Evolutionary conservation across 2,888 invertebrate genomes (phyloP).

Genomic region (Spisula subtruncata): DNA sequence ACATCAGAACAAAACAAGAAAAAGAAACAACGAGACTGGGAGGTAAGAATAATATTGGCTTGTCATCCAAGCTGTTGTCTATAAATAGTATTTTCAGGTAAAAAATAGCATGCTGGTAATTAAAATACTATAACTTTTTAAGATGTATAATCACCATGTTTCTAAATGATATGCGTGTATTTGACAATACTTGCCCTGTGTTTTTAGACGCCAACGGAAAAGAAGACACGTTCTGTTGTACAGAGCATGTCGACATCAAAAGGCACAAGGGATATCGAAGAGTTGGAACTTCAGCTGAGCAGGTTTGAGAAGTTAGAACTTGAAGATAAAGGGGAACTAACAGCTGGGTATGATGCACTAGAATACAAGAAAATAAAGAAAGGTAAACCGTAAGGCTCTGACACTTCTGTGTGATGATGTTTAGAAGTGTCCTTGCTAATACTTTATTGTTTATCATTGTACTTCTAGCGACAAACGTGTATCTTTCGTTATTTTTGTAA

Average conservation of each 20-base stretch:
- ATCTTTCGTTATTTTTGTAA: too few species aligned
- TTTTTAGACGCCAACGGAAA: conserved; percentile 70
- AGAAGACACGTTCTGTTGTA: conserved; percentile 58
- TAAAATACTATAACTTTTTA: too few species aligned
- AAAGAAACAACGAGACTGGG: conserved; percentile 37
- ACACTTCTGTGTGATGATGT: too few species aligned
- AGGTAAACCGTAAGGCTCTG: conserved; percentile 39
- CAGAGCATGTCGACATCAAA: conserved; percentile 47
- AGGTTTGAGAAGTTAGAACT: conserved; percentile 69
- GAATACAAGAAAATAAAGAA: conserved; percentile 68
- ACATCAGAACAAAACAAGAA: conserved; percentile 61
- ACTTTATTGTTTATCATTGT: too few species aligned
- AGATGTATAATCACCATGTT: too few species aligned
- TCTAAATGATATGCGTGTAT: too few species aligned
- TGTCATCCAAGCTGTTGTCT: too few species aligned
- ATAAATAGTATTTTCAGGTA: too few species aligned
- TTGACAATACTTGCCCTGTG: too few species aligned
- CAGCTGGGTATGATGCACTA: conserved; percentile 64
- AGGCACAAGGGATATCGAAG: conserved; percentile 63
- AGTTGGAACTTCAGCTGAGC: conserved; percentile 63
- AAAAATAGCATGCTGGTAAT: too few species aligned
- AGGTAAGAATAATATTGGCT: conserved; percentile 33
- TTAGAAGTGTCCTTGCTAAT: too few species aligned
- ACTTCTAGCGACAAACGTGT: too few species aligned
- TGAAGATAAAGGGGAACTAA: conserved; percentile 74